Percentiles rank a stretch among this genome's conserved stretches.
phyloP scores from a whole-genome alignment of 2,888 invertebrate genomes.

The Aspidapion aeneum region DNA sequence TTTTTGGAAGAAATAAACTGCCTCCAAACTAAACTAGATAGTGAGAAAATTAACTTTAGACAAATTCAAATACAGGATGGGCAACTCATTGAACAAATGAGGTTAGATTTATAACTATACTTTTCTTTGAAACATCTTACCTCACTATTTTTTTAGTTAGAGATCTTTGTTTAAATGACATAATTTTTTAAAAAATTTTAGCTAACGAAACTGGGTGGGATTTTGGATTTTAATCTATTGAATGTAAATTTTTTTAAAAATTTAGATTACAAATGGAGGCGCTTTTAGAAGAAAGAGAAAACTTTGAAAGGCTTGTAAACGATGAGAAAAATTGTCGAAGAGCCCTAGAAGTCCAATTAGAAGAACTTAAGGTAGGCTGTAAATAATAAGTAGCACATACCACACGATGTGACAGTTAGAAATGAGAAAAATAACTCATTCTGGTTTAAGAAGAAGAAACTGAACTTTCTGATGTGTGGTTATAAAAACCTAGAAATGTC shows the following conservation, averaged over 20 bases:
- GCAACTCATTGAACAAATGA: slow-evolving; percentile 57
- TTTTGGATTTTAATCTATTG: no score
- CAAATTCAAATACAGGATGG: slow-evolving; percentile 61
- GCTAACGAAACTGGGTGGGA: no score
- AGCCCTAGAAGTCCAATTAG: slow-evolving; percentile 40
- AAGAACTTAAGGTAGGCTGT: slow-evolving; percentile 31
- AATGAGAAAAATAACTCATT: slow-evolving; percentile 7
- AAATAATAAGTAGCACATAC: no score
- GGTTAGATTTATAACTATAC: background rate
- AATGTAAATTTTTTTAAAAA: no score
- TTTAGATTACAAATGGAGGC: slow-evolving; percentile 62
- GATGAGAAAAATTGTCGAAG: slow-evolving; percentile 50
- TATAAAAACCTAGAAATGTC: no score
- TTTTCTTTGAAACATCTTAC: no score
- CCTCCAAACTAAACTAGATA: slow-evolving; percentile 52
- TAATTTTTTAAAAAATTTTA: no score
- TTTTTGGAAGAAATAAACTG: slow-evolving; percentile 20
- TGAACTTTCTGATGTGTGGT: no score
- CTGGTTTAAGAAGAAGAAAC: no score
- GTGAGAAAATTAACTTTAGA: slow-evolving; percentile 57
- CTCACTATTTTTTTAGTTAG: no score
- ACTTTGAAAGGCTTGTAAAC: slow-evolving; percentile 58
- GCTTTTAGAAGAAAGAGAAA: slow-evolving; percentile 60
- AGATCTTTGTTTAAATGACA: no score
- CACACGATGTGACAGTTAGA: no score